Conservation (phyloP, 2,113 vertebrate species). For the Turdus rufiventris region DNA sequence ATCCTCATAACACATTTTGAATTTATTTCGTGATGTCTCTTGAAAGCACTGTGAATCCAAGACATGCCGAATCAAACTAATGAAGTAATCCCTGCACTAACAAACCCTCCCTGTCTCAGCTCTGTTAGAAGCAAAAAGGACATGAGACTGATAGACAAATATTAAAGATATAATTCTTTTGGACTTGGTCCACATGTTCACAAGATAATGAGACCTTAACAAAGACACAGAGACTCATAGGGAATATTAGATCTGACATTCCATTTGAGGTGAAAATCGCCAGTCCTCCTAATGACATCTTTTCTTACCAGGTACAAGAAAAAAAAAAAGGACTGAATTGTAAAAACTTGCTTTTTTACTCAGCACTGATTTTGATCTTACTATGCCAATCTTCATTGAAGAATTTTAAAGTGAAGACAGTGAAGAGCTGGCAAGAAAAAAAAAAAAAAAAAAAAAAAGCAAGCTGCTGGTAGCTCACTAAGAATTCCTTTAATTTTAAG, state of each 20-base stretch:
- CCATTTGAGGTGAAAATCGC: slow-evolving; percentile 52
- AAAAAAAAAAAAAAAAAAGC: not conserved
- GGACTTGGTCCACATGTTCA: slow-evolving; percentile 44
- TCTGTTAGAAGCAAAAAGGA: not conserved
- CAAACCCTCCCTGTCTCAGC: slow-evolving; percentile 54
- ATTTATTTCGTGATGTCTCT: slow-evolving; percentile 68
- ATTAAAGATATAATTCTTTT: slow-evolving; percentile 34
- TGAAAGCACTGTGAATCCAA: slow-evolving; percentile 64
- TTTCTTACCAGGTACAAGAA: slow-evolving; percentile 20
- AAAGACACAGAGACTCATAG: not conserved
- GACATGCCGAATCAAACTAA: slow-evolving; percentile 79
- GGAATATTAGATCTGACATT: slow-evolving; percentile 44
- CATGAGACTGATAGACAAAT: slow-evolving; percentile 23
- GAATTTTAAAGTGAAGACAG: not conserved
- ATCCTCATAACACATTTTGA: slow-evolving; percentile 65
- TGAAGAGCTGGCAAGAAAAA: not conserved
- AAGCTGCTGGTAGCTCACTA: not conserved
- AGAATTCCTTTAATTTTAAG: not conserved
- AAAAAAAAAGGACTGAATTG: not conserved
- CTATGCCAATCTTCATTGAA: not conserved
- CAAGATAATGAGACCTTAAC: slow-evolving; percentile 49
- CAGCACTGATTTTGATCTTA: not conserved
- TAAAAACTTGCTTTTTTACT: not conserved
- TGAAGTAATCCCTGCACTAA: slow-evolving; percentile 67
- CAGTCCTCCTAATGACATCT: slow-evolving; percentile 22